Evolutionary conservation across 2,113 vertebrate species (phyloP).

Genomic region (Isichthys henryi): DNA sequence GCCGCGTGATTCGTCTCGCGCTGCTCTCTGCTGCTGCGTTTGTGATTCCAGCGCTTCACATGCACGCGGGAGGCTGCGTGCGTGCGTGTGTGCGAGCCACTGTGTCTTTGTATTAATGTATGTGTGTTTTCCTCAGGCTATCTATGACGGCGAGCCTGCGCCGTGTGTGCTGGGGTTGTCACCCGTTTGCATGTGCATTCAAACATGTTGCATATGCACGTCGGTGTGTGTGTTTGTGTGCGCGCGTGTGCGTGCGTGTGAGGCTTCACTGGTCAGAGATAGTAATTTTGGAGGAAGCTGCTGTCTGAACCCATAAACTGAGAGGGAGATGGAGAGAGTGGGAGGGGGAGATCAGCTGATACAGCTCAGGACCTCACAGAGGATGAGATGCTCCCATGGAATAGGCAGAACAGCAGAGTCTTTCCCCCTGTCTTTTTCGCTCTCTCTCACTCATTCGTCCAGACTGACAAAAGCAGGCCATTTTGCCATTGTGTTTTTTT

Average conservation of each 20-base stretch:
- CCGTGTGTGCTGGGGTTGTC: neutral
- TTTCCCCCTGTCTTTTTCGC: neutral
- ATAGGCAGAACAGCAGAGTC: neutral
- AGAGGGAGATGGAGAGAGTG: neutral
- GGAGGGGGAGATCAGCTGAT: slow-evolving; percentile 21
- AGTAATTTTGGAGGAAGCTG: slow-evolving; percentile 12
- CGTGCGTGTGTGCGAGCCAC: slow-evolving; percentile 10
- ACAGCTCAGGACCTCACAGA: slow-evolving; percentile 14
- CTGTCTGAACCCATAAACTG: slow-evolving; percentile 22
- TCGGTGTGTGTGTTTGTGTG: neutral
- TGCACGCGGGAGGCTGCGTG: neutral
- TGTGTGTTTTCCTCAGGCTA: slow-evolving; percentile 19
- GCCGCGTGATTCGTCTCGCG: slow-evolving; percentile 2
- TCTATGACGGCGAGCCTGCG: neutral
- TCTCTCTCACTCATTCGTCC: neutral
- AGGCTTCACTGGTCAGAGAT: slow-evolving; percentile 18
- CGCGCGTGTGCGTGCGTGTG: neutral
- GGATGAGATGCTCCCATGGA: slow-evolving; percentile 14
- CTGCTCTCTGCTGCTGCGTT: neutral
- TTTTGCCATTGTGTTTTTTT: neutral
- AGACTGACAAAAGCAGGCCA: slow-evolving; percentile 9
- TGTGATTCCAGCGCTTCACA: neutral
- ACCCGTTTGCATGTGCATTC: slow-evolving; percentile 6
- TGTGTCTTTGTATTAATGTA: slow-evolving; percentile 19
- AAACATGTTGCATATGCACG: neutral